Conservation (phyloP, 2,113 vertebrate species). For the Boulengeromyrus knoepffleri region DNA sequence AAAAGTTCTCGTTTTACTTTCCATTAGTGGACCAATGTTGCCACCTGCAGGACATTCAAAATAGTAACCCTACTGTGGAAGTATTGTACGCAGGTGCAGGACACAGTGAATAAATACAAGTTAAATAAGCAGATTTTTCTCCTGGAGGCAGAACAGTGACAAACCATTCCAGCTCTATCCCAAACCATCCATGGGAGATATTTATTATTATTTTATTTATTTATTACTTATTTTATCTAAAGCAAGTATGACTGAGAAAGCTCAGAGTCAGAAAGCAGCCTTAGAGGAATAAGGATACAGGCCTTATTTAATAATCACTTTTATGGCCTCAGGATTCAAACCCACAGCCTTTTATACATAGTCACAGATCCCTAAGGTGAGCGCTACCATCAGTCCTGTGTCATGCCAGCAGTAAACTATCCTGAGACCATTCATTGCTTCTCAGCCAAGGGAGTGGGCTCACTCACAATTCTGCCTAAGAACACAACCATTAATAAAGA, state of each 20-base stretch:
- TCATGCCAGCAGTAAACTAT: too few relatives aligned
- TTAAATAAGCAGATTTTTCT: background rate
- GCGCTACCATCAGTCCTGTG: too few relatives aligned
- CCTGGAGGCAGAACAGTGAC: background rate
- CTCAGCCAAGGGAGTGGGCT: too few relatives aligned
- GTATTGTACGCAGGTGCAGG: background rate
- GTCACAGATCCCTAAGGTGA: background rate
- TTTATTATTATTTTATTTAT: background rate
- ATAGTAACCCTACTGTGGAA: background rate
- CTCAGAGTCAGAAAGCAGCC: background rate
- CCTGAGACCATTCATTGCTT: too few relatives aligned
- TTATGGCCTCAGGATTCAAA: background rate
- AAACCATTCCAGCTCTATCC: background rate
- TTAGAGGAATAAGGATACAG: background rate
- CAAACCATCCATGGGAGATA: background rate
- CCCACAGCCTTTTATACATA: background rate
- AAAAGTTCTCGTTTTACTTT: background rate
- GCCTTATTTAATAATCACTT: background rate
- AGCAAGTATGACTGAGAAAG: background rate
- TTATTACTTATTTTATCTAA: background rate
- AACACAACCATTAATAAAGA: too few relatives aligned
- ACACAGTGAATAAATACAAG: background rate
- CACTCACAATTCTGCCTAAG: too few relatives aligned
- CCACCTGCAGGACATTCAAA: constrained; percentile 36
- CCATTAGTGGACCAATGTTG: constrained; percentile 37